A percentile compares a stretch with the other conserved stretches of the same genome.
These are phyloP conservation scores for Tanypteryx hageni DNA, from an alignment of 2,888 invertebrate species.

Conservation along the genomic window DNA sequence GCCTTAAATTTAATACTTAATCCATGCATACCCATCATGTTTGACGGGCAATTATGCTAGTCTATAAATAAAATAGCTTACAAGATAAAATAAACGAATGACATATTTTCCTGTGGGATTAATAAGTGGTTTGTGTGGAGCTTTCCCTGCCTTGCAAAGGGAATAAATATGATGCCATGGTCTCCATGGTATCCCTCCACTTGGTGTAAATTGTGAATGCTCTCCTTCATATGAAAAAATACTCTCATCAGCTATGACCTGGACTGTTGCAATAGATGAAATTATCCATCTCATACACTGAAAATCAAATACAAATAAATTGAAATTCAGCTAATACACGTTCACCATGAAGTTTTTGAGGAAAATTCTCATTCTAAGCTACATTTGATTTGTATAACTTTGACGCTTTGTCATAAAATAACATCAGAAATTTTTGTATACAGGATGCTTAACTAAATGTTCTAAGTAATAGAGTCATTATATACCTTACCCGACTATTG, in stretches of 20 bases:
- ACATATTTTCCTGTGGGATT: slow-evolving; percentile 39
- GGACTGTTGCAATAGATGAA: slow-evolving; percentile 17
- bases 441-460: neutral
- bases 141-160: slow-evolving; percentile 65
- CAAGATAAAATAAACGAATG: slow-evolving; percentile 15
- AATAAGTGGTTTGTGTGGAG: neutral
- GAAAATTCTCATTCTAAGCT: too few species aligned
- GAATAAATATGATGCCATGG: slow-evolving; percentile 67
- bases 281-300: slow-evolving; percentile 53
- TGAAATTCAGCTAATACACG: too few species aligned
- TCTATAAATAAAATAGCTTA: too few species aligned
- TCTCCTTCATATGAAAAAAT: slow-evolving; percentile 14
- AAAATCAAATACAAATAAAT: too few species aligned
- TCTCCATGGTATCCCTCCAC: slow-evolving; percentile 65
- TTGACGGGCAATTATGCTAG: too few species aligned
- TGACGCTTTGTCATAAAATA: neutral
- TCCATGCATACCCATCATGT: too few species aligned
- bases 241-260: slow-evolving; percentile 3
- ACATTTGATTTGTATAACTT: too few species aligned
- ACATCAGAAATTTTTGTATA: neutral
- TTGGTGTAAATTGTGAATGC: slow-evolving; percentile 44
- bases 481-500: slow-evolving; percentile 7
- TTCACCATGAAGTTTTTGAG: too few species aligned
- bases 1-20: too few species aligned
- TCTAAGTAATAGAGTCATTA: neutral